A percentile compares a stretch with the other conserved stretches of the same genome.
phyloP scores from a whole-genome alignment of 2,113 vertebrate genomes.

The Mobula birostris region DNA sequence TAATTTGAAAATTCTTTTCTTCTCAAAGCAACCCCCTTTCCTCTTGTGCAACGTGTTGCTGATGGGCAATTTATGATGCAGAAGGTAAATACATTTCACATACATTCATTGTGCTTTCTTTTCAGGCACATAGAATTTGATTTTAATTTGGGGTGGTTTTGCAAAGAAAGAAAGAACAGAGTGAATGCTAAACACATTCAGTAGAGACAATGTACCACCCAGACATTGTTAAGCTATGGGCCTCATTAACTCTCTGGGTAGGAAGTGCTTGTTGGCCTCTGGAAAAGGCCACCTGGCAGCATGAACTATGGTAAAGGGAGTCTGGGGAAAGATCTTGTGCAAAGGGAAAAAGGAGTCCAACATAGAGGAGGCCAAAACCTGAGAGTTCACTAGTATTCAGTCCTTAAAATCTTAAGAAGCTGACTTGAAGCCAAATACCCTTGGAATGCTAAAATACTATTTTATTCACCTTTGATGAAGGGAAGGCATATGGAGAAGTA shows the following conservation, averaged over 20 bases:
- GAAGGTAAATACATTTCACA: not conserved
- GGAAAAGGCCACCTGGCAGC: not conserved
- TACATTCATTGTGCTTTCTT: not conserved
- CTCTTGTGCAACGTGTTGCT: not conserved
- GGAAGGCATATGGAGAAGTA: not conserved
- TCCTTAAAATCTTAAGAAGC: not conserved
- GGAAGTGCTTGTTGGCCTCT: not conserved
- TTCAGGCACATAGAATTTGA: not conserved
- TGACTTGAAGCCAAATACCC: not conserved
- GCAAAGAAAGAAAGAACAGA: not conserved
- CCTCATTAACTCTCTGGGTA: not conserved
- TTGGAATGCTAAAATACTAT: not conserved
- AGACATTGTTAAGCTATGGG: not conserved
- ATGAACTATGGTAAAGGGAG: not conserved
- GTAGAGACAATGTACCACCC: not conserved
- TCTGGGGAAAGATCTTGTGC: not conserved
- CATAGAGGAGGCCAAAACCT: not conserved
- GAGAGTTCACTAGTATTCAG: not conserved
- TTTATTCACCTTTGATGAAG: not conserved
- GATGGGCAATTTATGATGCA: not conserved
- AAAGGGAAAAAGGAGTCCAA: not conserved
- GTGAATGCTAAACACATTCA: not conserved
- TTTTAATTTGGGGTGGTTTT: slow-evolving; percentile 7
- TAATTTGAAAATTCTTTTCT: not conserved
- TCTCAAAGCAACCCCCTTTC: not conserved